Conservation (phyloP, 1,140 invertebrate genomes). For the Leptinotarsa defecta region DNA sequence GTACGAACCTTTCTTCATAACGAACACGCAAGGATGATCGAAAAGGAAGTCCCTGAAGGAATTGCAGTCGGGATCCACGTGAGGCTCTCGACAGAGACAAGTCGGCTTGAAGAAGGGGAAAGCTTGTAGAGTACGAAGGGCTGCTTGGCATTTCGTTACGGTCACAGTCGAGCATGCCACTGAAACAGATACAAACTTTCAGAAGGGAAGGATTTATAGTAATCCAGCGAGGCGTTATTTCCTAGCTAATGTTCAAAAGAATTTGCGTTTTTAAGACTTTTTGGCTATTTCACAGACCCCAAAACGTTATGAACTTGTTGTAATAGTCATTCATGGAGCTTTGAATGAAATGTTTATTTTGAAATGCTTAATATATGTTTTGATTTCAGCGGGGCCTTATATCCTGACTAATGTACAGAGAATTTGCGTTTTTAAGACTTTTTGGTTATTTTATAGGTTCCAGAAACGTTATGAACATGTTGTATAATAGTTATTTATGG, state of each 20-base stretch:
- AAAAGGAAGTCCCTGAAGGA: constrained; percentile 89
- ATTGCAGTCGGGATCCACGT: constrained; percentile 88
- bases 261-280: constrained; percentile 6
- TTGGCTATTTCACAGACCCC: background rate
- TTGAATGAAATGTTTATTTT: no score
- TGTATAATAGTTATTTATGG: no score
- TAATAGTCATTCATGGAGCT: no score
- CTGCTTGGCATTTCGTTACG: constrained; percentile 88
- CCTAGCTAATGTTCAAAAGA: background rate
- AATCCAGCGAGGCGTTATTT: constrained; percentile 12
- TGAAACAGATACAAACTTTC: constrained; percentile 62
- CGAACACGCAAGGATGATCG: constrained; percentile 88
- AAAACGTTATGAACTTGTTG: no score
- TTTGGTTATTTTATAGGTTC: background rate
- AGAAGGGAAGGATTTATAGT: constrained; percentile 18
- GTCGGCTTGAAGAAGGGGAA: constrained; percentile 91
- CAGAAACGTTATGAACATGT: no score
- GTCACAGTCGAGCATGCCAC: constrained; percentile 91
- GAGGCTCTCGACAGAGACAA: constrained; percentile 86
- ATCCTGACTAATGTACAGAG: constrained; percentile 9
- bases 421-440: constrained; percentile 8
- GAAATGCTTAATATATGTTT: no score
- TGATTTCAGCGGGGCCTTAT: background rate
- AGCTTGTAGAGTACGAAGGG: constrained; percentile 81
- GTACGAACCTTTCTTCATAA: constrained; percentile 81